Conservation (phyloP, 2,113 vertebrate species). For the Jaculus jaculus region DNA sequence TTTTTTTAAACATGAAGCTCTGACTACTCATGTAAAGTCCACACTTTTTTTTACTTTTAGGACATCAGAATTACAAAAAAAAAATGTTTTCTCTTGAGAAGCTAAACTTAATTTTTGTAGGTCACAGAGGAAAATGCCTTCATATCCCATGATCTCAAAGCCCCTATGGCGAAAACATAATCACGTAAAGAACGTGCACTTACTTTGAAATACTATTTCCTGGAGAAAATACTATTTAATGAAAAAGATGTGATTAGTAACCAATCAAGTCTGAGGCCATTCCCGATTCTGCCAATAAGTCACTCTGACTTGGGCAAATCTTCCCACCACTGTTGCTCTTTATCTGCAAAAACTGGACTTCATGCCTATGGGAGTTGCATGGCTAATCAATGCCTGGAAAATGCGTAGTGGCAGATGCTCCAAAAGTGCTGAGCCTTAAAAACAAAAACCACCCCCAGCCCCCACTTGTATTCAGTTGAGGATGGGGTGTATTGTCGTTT, state of each 20-base stretch:
- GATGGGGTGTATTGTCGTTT: slow-evolving; percentile 78
- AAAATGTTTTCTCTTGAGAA: slow-evolving; percentile 52
- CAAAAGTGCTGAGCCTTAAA: slow-evolving; percentile 81
- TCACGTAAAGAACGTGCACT: slow-evolving; percentile 57
- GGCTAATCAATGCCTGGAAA: slow-evolving; percentile 80
- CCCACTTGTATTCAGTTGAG: slow-evolving; percentile 78
- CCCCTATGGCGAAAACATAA: slow-evolving; percentile 57
- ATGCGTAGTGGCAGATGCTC: slow-evolving; percentile 80
- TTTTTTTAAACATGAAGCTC: slow-evolving; percentile 42
- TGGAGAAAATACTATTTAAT: slow-evolving; percentile 63
- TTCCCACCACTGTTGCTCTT: slow-evolving; percentile 71
- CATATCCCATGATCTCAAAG: slow-evolving; percentile 70
- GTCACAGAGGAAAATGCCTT: slow-evolving; percentile 57
- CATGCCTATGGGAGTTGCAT: slow-evolving; percentile 76
- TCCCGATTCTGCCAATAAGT: slow-evolving; percentile 64
- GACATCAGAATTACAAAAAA: neutral
- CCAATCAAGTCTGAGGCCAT: slow-evolving; percentile 58
- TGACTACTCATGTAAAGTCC: slow-evolving; percentile 35
- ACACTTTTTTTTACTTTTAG: slow-evolving; percentile 34
- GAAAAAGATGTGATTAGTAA: slow-evolving; percentile 63
- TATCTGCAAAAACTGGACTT: slow-evolving; percentile 75
- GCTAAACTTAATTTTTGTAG: slow-evolving; percentile 66
- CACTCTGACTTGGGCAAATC: slow-evolving; percentile 75
- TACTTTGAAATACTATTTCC: slow-evolving; percentile 69
- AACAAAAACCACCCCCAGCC: slow-evolving; percentile 74